Conservation (phyloP, 2,888 invertebrate genomes). For the Morpho achilles region DNA sequence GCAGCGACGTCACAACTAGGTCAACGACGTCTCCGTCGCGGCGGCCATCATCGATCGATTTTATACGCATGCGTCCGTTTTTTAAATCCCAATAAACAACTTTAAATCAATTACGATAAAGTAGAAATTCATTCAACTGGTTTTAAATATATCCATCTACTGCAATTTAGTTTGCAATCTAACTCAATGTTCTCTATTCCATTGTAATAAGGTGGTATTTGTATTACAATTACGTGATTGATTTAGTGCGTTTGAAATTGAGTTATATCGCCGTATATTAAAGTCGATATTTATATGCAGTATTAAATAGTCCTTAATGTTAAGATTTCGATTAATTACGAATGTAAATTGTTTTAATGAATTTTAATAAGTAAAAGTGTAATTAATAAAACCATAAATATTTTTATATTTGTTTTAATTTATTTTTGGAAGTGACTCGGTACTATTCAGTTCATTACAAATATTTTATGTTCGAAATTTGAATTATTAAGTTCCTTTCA, state of each 20-base stretch:
- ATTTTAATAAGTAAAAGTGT: not conserved
- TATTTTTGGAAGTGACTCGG: too few relatives aligned
- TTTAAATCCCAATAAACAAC: slow-evolving; percentile 23
- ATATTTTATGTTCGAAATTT: too few relatives aligned
- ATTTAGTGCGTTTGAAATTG: slow-evolving; percentile 14
- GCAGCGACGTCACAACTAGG: slow-evolving; percentile 53
- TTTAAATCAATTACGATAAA: slow-evolving; percentile 17
- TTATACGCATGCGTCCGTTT: slow-evolving; percentile 52
- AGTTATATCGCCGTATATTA: slow-evolving; percentile 13
- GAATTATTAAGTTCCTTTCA: too few relatives aligned
- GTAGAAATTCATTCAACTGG: slow-evolving; percentile 18
- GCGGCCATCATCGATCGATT: slow-evolving; percentile 60
- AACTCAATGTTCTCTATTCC: slow-evolving; percentile 24
- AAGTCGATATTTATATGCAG: slow-evolving; percentile 11
- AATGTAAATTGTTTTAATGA: slow-evolving; percentile 1
- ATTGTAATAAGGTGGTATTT: slow-evolving; percentile 22
- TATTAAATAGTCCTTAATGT: not conserved
- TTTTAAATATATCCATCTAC: slow-evolving; percentile 17
- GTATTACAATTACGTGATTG: slow-evolving; percentile 4
- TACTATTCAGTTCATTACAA: too few relatives aligned
- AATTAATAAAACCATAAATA: too few relatives aligned
- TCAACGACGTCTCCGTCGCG: slow-evolving; percentile 62
- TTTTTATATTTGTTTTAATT: too few relatives aligned
- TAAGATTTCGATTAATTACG: slow-evolving; percentile 3
- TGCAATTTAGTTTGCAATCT: slow-evolving; percentile 27